Conservation (phyloP, 1,140 invertebrate species). For the Tetramorium alpestre region DNA sequence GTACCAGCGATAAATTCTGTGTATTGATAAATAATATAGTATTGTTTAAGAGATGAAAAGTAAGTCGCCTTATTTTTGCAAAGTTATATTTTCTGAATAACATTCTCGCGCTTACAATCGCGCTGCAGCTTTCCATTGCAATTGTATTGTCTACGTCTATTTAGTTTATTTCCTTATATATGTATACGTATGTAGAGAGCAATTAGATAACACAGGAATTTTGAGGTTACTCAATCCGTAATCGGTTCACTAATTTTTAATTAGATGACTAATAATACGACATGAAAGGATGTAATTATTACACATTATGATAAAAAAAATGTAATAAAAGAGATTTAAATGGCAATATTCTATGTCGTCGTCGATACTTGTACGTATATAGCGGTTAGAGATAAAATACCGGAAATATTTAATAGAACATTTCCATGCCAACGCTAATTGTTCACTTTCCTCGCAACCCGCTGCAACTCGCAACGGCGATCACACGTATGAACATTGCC, state of each 20-base stretch:
- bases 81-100: conserved; percentile 31
- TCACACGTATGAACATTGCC: conserved; percentile 34
- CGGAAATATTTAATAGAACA: conserved; percentile 16
- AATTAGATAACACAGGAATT: not conserved
- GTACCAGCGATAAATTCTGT: conserved; percentile 79
- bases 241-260: not conserved
- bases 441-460: not conserved
- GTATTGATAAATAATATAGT: conserved; percentile 82
- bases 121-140: not conserved
- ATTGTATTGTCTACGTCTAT: not conserved
- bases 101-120: no score
- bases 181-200: not conserved
- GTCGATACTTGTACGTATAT: not conserved
- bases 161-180: not conserved
- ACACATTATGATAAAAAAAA: conserved; percentile 3
- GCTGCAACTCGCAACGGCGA: not conserved
- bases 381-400: not conserved
- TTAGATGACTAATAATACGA: not conserved
- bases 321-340: conserved; percentile 24
- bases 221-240: not conserved
- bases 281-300: not conserved
- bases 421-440: conserved; percentile 58
- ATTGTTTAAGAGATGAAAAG: conserved; percentile 78
- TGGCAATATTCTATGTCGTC: not conserved
- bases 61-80: not conserved